Base-by-base conservation (phyloP, 2,113 vertebrate genomes). In the Pongo pygmaeus region DNA sequence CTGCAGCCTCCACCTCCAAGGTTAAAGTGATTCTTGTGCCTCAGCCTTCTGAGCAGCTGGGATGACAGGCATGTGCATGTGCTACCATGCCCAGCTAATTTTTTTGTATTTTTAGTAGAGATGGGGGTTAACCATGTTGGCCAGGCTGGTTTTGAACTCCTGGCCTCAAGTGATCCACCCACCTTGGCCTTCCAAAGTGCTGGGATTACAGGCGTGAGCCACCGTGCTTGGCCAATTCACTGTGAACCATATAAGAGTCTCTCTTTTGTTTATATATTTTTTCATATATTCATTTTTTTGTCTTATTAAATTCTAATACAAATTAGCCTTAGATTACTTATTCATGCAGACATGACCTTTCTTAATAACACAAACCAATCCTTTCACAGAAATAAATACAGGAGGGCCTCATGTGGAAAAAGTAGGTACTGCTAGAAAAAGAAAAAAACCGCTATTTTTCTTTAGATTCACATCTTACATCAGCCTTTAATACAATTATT, bases 321-420 rank as follows among this genome's bases (percentile, higher is more conserved):
- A 13, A 87, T 55, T 86, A 35, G 64, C n/a, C 17, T 38, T 89
- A 57, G 59, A 84, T 14, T 61, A 69, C 30, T 38, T 70, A 59
- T 80, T 80, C 35, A n/a, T 80, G 84, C 30, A 95, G 50, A 94
- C 5, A 13, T 88, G 59, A 95, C 79, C 84, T 93, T 91, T 59
- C 43, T 30, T 86, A 91, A 43, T 18, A 84, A n/a, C 11, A 50
- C 0, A 75, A 67, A 93, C 35, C 81, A 89, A 94, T 0, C 40
- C n/a, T n/a, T 91, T 77, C 50, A 94, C 84, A 98, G 97, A 98
- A 97, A 96, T 96, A 97, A 97, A 95, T 81, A 96, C 3, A 81
- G 6, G 84, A 98, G 97, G 97, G 57, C 98, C 98, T 98, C 98
- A n/a, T 69, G 97, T 98, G 98, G 97, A 57, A 95, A 96, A 64